phyloP scores from a whole-genome alignment of 2,888 invertebrate species.

The Catocala nupta region DNA sequence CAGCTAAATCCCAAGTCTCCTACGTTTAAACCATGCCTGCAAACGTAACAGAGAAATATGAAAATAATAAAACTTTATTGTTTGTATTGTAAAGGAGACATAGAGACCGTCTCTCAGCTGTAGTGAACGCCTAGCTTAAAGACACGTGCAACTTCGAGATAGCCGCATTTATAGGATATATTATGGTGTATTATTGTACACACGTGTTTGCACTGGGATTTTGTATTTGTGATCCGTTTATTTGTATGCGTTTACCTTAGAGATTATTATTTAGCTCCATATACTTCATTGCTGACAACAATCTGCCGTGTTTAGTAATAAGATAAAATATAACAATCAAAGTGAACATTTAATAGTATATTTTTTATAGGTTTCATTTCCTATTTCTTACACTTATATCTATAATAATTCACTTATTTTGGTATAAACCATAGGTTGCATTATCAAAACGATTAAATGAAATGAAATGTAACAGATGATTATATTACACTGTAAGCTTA shows the following conservation, averaged over 20 bases:
- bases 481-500: too few relatives aligned
- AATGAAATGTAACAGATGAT: too few relatives aligned
- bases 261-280: not conserved
- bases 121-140: not conserved
- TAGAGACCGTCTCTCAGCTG: not conserved
- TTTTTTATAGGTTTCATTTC: too few relatives aligned
- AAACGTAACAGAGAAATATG: not conserved
- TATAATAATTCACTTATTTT: too few relatives aligned
- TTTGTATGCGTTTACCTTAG: not conserved
- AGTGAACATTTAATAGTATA: too few relatives aligned
- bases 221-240: not conserved
- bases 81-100: not conserved
- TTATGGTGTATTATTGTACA: not conserved
- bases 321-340: too few relatives aligned
- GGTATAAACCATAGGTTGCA: too few relatives aligned
- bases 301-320: too few relatives aligned
- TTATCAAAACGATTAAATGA: too few relatives aligned
- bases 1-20: not conserved
- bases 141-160: not conserved
- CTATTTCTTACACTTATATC: too few relatives aligned
- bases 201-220: constrained; percentile 1
- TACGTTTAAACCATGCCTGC: not conserved
- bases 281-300: too few relatives aligned
- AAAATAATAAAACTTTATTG: constrained; percentile 1
- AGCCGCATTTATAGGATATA: constrained; percentile 3